These are phyloP conservation scores for Oceanites oceanicus DNA, from an alignment of 2,113 vertebrate genomes.

Conservation along the genomic window DNA sequence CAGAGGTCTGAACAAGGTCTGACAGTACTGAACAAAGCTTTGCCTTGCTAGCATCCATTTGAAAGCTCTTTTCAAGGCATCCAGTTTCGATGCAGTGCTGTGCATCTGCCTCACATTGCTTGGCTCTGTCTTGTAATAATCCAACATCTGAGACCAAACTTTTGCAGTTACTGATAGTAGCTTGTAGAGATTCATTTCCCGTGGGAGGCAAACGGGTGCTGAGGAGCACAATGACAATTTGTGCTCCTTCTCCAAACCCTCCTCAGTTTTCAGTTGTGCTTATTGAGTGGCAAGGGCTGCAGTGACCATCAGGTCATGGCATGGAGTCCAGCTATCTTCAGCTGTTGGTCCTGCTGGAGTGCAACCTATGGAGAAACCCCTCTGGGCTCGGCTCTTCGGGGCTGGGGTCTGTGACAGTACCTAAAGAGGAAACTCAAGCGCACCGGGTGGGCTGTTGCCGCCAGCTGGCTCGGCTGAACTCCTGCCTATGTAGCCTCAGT, in stretches of 20 bases:
- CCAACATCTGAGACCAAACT: neutral
- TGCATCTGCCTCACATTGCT: neutral
- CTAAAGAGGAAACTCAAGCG: neutral
- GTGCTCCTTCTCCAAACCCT: neutral
- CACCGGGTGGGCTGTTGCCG: neutral
- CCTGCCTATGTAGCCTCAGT: neutral
- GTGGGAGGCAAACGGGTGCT: rapidly evolving
- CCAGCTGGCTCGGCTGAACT: neutral
- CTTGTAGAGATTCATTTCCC: neutral
- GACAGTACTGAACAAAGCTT: neutral
- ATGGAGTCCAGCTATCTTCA: neutral
- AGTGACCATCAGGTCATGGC: neutral
- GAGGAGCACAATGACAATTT: neutral
- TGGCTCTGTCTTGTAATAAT: neutral
- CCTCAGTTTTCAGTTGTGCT: neutral
- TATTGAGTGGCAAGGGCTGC: neutral
- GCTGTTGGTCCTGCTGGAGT: neutral
- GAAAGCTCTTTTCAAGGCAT: neutral
- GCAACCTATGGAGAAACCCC: neutral
- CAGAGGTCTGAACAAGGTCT: neutral
- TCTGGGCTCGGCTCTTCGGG: neutral
- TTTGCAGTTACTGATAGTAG: neutral
- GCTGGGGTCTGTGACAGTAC: neutral
- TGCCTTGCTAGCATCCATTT: neutral
- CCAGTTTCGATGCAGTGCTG: neutral